A percentile compares a stretch with the other conserved stretches of the same genome.
Evolutionary conservation across 2,888 invertebrate genomes (phyloP).

Genomic region (Hirtodrosophila histrioides): DNA sequence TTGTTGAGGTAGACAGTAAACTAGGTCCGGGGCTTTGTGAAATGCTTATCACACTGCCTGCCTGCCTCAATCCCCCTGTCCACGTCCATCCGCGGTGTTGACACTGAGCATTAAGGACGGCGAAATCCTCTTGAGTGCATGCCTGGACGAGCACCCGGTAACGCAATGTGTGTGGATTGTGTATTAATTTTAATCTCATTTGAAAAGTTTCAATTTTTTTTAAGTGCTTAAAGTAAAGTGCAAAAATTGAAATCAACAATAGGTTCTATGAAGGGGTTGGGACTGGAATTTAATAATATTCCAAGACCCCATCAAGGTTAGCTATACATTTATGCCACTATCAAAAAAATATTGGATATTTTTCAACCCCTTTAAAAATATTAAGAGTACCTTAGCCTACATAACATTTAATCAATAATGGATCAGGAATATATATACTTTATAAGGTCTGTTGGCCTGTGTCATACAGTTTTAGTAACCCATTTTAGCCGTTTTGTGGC

Average conservation of each 20-base stretch:
- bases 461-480: too few species aligned
- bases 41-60: slow-evolving; percentile 76
- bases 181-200: slow-evolving; percentile 75
- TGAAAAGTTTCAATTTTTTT: slow-evolving; percentile 59
- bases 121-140: slow-evolving; percentile 78
- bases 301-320: neutral
- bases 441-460: too few species aligned
- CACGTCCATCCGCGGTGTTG: slow-evolving; percentile 58
- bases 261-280: slow-evolving; percentile 46
- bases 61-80: slow-evolving; percentile 24
- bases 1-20: slow-evolving; percentile 64
- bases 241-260: slow-evolving; percentile 71
- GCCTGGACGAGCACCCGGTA: slow-evolving; percentile 58
- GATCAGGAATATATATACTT: too few species aligned
- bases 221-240: slow-evolving; percentile 53
- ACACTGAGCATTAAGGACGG: slow-evolving; percentile 73
- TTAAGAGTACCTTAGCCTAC: too few species aligned
- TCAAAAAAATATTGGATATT: too few species aligned
- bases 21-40: slow-evolving; percentile 31
- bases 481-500: too few species aligned
- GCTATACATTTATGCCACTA: too few species aligned
- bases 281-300: slow-evolving; percentile 4
- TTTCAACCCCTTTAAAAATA: too few species aligned
- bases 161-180: slow-evolving; percentile 32
- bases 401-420: too few species aligned